These are phyloP conservation scores for Formicarius rufipectus DNA, from an alignment of 2,113 vertebrate species.

Conservation along the genomic window DNA sequence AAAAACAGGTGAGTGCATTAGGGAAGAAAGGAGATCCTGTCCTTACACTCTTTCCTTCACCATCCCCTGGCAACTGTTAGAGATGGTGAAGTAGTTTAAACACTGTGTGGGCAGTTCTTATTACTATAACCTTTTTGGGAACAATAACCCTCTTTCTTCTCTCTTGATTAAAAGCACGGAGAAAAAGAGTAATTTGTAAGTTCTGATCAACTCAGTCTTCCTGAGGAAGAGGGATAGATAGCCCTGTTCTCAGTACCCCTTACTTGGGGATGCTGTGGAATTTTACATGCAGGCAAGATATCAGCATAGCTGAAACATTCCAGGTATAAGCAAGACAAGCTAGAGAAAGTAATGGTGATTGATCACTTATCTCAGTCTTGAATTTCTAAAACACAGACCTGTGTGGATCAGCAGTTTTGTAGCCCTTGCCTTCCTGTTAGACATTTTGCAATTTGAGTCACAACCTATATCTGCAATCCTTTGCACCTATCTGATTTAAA, in stretches of 20 bases:
- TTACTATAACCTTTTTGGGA: neutral
- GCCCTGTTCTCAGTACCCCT: neutral
- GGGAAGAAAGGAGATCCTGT: neutral
- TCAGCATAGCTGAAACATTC: neutral
- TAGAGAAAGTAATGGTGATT: neutral
- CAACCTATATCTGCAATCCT: fast-evolving
- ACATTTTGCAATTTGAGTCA: neutral
- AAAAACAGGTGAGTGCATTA: neutral
- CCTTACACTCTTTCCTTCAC: neutral
- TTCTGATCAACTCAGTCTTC: neutral
- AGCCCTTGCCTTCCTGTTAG: fast-evolving
- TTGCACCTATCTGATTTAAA: neutral
- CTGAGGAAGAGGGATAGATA: neutral
- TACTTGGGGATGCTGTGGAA: neutral
- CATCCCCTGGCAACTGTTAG: neutral
- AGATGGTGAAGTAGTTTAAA: neutral
- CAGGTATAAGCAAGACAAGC: neutral
- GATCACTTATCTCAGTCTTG: neutral
- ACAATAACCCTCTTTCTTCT: neutral
- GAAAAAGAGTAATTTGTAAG: fast-evolving
- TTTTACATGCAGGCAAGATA: neutral
- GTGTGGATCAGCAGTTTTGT: neutral
- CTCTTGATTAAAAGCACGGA: neutral
- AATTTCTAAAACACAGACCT: neutral
- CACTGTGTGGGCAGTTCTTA: neutral